A percentile compares a stretch with the other conserved stretches of the same genome.
Evolutionary conservation across 2,797 vertebrate genomes (phyloP).

Genomic region (Sebastes hubbsi): DNA sequence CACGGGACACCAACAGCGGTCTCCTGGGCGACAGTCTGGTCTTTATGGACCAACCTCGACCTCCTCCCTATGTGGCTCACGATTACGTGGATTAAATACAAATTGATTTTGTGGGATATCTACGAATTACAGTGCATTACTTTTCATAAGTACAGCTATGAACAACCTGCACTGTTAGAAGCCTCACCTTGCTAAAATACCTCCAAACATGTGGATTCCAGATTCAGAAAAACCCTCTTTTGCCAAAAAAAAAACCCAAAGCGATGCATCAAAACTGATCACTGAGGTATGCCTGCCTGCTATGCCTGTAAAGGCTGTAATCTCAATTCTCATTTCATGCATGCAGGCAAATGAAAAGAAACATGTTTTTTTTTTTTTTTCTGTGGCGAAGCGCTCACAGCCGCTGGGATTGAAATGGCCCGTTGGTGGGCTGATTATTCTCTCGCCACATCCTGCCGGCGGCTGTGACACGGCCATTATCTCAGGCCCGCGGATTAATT

Average conservation of each 20-base stretch:
- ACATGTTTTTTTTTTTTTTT: constrained; percentile 2
- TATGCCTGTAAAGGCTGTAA: neutral
- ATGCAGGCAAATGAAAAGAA: constrained; percentile 20
- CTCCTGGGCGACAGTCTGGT: neutral
- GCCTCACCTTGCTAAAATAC: neutral
- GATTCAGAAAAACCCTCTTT: neutral
- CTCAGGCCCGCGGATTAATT: constrained; percentile 67
- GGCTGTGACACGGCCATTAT: constrained; percentile 71
- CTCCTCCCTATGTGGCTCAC: neutral
- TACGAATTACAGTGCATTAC: too few species aligned
- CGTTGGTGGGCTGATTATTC: constrained; percentile 58
- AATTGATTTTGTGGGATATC: too few species aligned
- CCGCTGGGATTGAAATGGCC: constrained; percentile 51
- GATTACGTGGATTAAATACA: too few species aligned
- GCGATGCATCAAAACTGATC: constrained; percentile 13
- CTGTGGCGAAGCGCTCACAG: constrained; percentile 33
- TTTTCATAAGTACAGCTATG: too few species aligned
- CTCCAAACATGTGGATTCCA: neutral
- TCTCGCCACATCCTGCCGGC: constrained; percentile 52
- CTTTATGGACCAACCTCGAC: neutral
- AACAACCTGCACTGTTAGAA: neutral
- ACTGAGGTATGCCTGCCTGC: constrained; percentile 3
- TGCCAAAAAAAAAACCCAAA: neutral
- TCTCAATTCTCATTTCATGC: constrained; percentile 58
- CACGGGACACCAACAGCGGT: neutral